Evolutionary conservation across 2,113 vertebrate species (phyloP).

Genomic region (Trachemys scripta): DNA sequence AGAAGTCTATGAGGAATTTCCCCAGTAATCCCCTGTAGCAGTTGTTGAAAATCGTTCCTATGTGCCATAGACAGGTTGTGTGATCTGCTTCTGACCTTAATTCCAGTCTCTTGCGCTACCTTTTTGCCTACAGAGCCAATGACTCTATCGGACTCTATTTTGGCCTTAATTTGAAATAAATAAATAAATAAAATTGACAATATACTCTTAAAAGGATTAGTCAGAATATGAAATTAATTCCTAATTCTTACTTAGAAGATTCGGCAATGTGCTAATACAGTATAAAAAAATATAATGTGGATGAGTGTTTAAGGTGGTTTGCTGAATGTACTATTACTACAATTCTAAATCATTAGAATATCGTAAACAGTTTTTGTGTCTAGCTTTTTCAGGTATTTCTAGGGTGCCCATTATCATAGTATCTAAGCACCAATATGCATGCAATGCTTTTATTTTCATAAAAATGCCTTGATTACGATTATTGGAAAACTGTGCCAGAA

Average conservation of each 20-base stretch:
- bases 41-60: slow-evolving; percentile 91
- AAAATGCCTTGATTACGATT: slow-evolving; percentile 39
- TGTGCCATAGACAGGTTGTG: slow-evolving; percentile 89
- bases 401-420: slow-evolving; percentile 56
- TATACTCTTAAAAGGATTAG: slow-evolving; percentile 73
- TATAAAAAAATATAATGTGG: slow-evolving; percentile 52
- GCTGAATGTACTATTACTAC: slow-evolving; percentile 54
- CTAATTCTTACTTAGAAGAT: slow-evolving; percentile 67
- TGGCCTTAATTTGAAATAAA: slow-evolving; percentile 88
- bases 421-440: slow-evolving; percentile 77
- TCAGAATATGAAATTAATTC: slow-evolving; percentile 73
- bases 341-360: slow-evolving; percentile 49
- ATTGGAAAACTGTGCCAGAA: neutral
- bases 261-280: slow-evolving; percentile 60
- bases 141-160: slow-evolving; percentile 95
- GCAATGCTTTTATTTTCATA: slow-evolving; percentile 78
- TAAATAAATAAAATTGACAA: slow-evolving; percentile 76
- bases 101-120: slow-evolving; percentile 86
- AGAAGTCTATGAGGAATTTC: slow-evolving; percentile 85
- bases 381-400: slow-evolving; percentile 57
- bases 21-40: slow-evolving; percentile 91
- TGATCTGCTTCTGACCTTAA: slow-evolving; percentile 92
- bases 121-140: slow-evolving; percentile 94
- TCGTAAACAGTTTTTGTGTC: slow-evolving; percentile 50
- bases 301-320: slow-evolving; percentile 37